Base-by-base conservation (phyloP, 2,797 vertebrate species). In the Trachops cirrhosus region DNA sequence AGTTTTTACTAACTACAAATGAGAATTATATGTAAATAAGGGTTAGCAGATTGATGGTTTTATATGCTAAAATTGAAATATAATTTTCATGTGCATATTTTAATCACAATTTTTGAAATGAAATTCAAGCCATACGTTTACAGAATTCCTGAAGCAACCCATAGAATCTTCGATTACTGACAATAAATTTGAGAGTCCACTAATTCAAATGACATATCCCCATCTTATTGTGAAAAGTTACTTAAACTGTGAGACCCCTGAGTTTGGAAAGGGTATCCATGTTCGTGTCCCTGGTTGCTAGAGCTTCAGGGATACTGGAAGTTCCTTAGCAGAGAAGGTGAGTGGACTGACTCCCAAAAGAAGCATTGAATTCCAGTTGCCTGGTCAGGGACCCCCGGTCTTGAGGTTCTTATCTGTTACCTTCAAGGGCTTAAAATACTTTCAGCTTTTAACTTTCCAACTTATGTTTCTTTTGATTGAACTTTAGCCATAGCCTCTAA, bases 1-100 rank as follows among this genome's bases (percentile, higher is more conserved):
- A 62, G 10, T 22, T 48, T 88, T 79, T 91, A 73, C 59, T 89
- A 84, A 86, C 26, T 89, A 34, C 67, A 73, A 95, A 85, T 93
- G 46, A 86, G 29, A 15, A 26, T 54, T 46, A 16, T 62, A 73
- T 50, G 64, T 84, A 70, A 78, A 83, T 77, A 21, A 91, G 21
- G 4, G 8, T 52, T 90, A 73, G 14, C 39, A 88, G 24, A 11
- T 52, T 74, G 14, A 16, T 89, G 15, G 19, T 68, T 67, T 73
- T 89, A 41, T 14, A n/a, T 93, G 62, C n/a, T 62, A 44, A 79
- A 93, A 54, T 19, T 54, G 67, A 6, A 74, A 77, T 83, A 7
- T 46, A 41, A 11, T 88, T 95, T 90, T 71, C 10, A 88, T 62
- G 9, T 87, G 7, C 21, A 39, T 85, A 87, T 92, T 89, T 92